phyloP scores from a whole-genome alignment of 2,888 invertebrate genomes.

The Agonopterix subpropinquella region DNA sequence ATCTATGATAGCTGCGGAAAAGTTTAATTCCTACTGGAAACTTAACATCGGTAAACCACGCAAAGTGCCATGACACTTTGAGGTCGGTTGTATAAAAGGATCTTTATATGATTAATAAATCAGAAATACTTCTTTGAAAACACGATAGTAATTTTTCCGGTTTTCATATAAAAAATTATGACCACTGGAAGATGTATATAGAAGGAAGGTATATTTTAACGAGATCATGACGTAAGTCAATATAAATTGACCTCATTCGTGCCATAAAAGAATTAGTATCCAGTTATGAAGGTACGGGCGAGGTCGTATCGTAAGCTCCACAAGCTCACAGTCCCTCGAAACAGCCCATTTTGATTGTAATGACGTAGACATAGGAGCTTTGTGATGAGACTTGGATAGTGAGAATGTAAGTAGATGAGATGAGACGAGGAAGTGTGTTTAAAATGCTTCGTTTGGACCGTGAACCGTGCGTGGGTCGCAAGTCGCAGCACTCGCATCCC shows the following conservation, averaged over 20 bases:
- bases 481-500: background rate
- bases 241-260: conserved; percentile 16
- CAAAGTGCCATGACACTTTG: too few relatives aligned
- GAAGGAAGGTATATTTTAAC: conserved; percentile 4
- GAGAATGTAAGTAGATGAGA: conserved; percentile 2
- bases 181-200: too few relatives aligned
- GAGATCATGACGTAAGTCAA: conserved; percentile 11
- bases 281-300: conserved; percentile 15
- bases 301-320: conserved; percentile 13
- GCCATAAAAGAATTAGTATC: conserved; percentile 16
- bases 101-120: too few relatives aligned
- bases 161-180: too few relatives aligned
- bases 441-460: conserved; percentile 10
- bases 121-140: too few relatives aligned
- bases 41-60: too few relatives aligned
- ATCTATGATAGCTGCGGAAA: too few relatives aligned
- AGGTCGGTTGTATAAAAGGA: too few relatives aligned
- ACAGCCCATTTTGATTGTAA: too few relatives aligned
- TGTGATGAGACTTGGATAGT: background rate
- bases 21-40: too few relatives aligned
- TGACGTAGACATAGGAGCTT: background rate
- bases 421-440: conserved; percentile 5
- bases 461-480: conserved; percentile 5
- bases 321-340: too few relatives aligned
- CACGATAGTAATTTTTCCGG: too few relatives aligned